phyloP scores from a whole-genome alignment of 1,140 invertebrate species.

The Heterodera schachtii region DNA sequence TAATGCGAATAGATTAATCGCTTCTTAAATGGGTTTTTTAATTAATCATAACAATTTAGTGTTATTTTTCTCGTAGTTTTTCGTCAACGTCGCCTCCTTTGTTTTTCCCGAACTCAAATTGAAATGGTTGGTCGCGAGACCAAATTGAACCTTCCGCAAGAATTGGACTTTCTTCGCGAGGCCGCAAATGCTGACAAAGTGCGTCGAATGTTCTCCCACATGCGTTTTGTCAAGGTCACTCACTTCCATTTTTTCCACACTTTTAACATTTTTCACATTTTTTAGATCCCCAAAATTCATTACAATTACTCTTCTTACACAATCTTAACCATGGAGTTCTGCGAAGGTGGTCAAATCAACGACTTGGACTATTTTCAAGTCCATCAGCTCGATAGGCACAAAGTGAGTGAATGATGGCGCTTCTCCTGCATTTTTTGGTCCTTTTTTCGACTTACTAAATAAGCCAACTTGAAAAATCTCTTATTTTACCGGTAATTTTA shows the following conservation, averaged over 20 bases:
- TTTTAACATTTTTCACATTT: conserved; percentile 7
- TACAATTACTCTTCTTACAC: conserved; percentile 83
- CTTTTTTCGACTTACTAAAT: too few relatives aligned
- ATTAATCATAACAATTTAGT: too few relatives aligned
- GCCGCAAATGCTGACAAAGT: conserved; percentile 86
- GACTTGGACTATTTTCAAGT: conserved; percentile 84
- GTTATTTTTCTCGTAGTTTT: conserved; percentile 67
- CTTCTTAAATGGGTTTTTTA: too few relatives aligned
- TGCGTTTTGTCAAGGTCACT: conserved; percentile 73
- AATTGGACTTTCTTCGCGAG: conserved; percentile 88
- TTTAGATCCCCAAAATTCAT: conserved; percentile 73
- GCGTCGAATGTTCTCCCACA: conserved; percentile 68
- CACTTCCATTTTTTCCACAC: background rate
- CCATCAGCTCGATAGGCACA: conserved; percentile 74
- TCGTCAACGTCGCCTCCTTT: conserved; percentile 81
- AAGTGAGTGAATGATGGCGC: too few relatives aligned
- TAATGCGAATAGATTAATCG: too few relatives aligned
- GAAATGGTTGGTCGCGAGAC: conserved; percentile 80
- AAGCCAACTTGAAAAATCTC: too few relatives aligned
- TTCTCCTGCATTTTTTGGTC: too few relatives aligned
- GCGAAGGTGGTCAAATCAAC: conserved; percentile 89
- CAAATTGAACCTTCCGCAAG: conserved; percentile 71
- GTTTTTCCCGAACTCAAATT: conserved; percentile 95
- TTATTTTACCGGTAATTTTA: too few relatives aligned
- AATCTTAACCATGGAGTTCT: conserved; percentile 93